Evolutionary conservation across 2,888 invertebrate genomes (phyloP).

Genomic region (Rutpela maculata): DNA sequence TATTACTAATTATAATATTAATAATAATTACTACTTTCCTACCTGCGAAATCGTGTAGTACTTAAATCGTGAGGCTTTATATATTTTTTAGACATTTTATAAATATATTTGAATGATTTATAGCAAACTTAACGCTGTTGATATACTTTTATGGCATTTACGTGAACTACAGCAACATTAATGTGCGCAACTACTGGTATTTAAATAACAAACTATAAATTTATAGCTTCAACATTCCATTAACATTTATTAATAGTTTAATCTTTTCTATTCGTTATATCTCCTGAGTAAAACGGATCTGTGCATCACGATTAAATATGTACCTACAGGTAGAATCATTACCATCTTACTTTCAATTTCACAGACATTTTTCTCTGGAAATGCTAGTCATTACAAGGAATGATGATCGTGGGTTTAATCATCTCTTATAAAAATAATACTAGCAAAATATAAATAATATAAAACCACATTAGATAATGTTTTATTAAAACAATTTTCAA

Average conservation of each 20-base stretch:
- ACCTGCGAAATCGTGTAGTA: conserved; percentile 34
- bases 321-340: conserved; percentile 20
- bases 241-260: conserved; percentile 55
- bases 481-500: too few relatives aligned
- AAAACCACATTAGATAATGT: too few relatives aligned
- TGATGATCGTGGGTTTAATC: too few relatives aligned
- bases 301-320: conserved; percentile 45
- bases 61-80: conserved; percentile 24
- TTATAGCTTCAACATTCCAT: conserved; percentile 54
- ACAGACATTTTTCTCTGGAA: conserved; percentile 33
- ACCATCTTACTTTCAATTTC: conserved; percentile 34
- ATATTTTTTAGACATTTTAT: conserved; percentile 11
- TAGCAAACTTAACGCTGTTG: conserved; percentile 31
- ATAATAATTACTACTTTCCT: conserved; percentile 35
- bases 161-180: conserved; percentile 37
- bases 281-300: conserved; percentile 47
- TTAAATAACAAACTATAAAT: conserved; percentile 58
- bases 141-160: conserved; percentile 41
- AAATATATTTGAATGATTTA: conserved; percentile 30
- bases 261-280: conserved; percentile 47
- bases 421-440: too few relatives aligned
- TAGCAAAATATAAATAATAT: too few relatives aligned
- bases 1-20: conserved; percentile 11
- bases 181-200: conserved; percentile 58
- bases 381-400: background rate